Base-by-base conservation (phyloP, 2,113 vertebrate species). In the Nyctibius bracteatus region DNA sequence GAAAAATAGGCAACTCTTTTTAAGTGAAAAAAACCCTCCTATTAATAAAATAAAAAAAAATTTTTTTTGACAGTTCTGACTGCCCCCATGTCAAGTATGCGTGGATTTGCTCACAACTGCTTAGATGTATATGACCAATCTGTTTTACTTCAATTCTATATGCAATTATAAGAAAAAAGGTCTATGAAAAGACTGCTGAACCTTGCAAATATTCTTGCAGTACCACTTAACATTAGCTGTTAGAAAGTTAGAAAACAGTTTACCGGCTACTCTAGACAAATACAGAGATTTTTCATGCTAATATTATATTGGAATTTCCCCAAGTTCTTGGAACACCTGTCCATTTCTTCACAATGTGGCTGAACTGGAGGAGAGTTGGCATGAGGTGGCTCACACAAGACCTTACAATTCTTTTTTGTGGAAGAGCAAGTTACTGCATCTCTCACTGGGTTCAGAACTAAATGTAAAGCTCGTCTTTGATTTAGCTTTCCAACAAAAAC, bases 401-500 rank as follows among this genome's bases (percentile, higher is more conserved):
- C 6, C 6, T 78, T 43, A 35, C 1, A 4, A 27, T 7, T 25
- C 43, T n/a, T 74, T 92, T 95, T 41, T 86, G 43, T 75, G 84
- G 47, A 86, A 71, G 20, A 92, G 47, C 47, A 75, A 81, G 52
- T 80, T 79, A 57, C 31, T 3, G 4, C 44, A 47, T 35, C 2
- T 2, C 25, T 92, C 21, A 3, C 61, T 58, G 52, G 19, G 14
- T 46, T 68, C 65, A 75, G 73, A 77, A 46, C 44, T 18, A 25
- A 72, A 86, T 16, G 33, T 65, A 89, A 95, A 91, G n/a, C n/a
- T 93, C 21, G 49, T 61, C 84, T 95, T 89, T 95, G 92, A 94
- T 87, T 92, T 58, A 54, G 37, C 65, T 75, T 75, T 87, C 92
- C 95, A 95, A 92, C 23, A 92, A 93, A 93, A 96, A 33, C 52